A percentile compares a stretch with the other conserved stretches of the same genome.
Evolutionary conservation across 1,140 invertebrate genomes (phyloP).

Genomic region (Campodea augens): DNA sequence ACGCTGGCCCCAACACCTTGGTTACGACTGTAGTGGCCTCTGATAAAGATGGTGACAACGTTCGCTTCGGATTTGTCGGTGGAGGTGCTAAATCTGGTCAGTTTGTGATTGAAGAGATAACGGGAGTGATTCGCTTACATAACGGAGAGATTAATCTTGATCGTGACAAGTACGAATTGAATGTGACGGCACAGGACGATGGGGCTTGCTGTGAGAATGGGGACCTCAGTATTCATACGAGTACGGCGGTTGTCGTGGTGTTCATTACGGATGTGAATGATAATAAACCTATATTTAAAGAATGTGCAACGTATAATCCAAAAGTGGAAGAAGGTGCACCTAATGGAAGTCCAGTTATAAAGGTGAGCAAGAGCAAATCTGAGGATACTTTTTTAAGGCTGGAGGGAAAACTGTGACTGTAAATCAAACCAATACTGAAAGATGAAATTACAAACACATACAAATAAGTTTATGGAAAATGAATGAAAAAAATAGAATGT

Average conservation of each 20-base stretch:
- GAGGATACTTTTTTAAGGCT: no score
- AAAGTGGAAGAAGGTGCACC: conserved; percentile 83
- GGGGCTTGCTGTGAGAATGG: conserved; percentile 80
- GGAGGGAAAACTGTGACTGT: no score
- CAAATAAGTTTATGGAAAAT: no score
- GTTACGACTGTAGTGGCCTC: conserved; percentile 88
- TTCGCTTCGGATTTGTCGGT: conserved; percentile 80
- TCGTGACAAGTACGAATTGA: conserved; percentile 62
- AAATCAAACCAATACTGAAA: no score
- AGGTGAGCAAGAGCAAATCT: no score
- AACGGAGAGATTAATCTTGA: conserved; percentile 65
- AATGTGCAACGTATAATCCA: conserved; percentile 74
- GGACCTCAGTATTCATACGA: conserved; percentile 65
- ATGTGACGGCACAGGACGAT: conserved; percentile 85
- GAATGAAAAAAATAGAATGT: background rate
- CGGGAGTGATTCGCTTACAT: conserved; percentile 77
- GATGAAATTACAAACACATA: no score
- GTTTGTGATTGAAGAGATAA: conserved; percentile 88
- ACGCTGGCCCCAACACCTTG: conserved; percentile 78
- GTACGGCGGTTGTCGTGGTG: conserved; percentile 86
- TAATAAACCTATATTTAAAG: conserved; percentile 84
- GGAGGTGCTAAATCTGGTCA: conserved; percentile 73
- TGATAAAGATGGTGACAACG: conserved; percentile 88
- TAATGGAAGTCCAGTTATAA: conserved; percentile 79
- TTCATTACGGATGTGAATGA: conserved; percentile 94